Base-by-base conservation (phyloP, 2,113 vertebrate genomes). In the Phylloscopus whistleri region DNA sequence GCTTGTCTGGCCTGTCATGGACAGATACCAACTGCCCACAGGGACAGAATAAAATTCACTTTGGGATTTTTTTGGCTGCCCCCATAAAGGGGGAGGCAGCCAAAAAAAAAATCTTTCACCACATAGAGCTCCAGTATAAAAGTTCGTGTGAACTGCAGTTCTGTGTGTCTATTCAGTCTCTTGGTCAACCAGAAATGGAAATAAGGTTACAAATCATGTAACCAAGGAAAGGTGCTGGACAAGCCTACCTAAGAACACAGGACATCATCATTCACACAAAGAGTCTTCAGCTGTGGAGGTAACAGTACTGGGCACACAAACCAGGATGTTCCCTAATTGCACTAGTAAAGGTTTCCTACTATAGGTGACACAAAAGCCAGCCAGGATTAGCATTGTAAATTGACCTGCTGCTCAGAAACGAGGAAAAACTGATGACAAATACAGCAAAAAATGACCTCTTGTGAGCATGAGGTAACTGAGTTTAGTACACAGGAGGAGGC, bases 91-190 rank as follows among this genome's bases (percentile, higher is more conserved):
- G 46, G 21, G 10, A 48, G 46, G 46, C 46, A 48, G 46, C 46
- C 21, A 48, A 48, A 48, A 48, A 43, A 44, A 48, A 48, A 37
- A 10, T 80, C n/a, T 43, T 70, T 52, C 23, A n/a, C 30, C 10
- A 31, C 77, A 78, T 16, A 66, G 41, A 70, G 23, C 26, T 75
- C 43, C 62, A 73, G 31, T 21, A 76, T 11, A 52, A 76, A 85
- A 52, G 30, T 13, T 59, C 0, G 0, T 11, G 17, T 22, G 1
- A 84, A 63, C 8, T 30, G 31, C 5, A 11, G 43, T 20, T 76
- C 59, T 37, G 48, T 15, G 10, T 33, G 23, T 31, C 23, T 85
- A 15, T 9, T 19, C 28, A 60, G 30, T 21, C 35, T 75, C 58
- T 48, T 35, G 22, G 33, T 43, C 51, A 51, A 46, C 9, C 30